These are phyloP conservation scores for Melitaea cinxia DNA, from an alignment of 1,140 invertebrate species.

Conservation along the genomic window DNA sequence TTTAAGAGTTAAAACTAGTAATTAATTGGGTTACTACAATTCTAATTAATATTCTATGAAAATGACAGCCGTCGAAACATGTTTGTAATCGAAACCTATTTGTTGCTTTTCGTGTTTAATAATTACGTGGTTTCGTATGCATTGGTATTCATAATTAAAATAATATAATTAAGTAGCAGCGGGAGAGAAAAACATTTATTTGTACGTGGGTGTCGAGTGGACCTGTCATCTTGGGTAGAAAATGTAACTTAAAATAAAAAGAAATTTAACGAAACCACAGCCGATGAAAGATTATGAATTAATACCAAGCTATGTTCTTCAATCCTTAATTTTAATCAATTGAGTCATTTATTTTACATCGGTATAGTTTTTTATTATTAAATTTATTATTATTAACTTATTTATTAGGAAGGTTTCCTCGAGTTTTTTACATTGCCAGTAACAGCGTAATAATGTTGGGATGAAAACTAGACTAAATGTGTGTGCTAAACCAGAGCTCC, in stretches of 20 bases:
- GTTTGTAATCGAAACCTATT: background rate
- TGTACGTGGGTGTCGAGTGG: conserved; percentile 53
- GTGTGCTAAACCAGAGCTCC: too few relatives aligned
- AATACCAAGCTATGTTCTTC: background rate
- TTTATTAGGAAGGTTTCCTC: too few relatives aligned
- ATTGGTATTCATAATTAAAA: conserved; percentile 64
- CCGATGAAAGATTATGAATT: background rate
- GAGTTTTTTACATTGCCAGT: too few relatives aligned
- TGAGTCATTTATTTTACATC: too few relatives aligned
- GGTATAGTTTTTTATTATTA: too few relatives aligned
- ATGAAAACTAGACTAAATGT: too few relatives aligned
- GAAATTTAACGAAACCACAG: background rate
- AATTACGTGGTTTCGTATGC: conserved; percentile 8
- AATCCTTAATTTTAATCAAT: background rate
- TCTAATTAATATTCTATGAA: background rate
- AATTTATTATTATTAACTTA: too few relatives aligned
- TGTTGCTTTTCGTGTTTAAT: background rate
- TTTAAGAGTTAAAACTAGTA: background rate
- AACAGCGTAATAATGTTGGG: too few relatives aligned
- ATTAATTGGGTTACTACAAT: background rate
- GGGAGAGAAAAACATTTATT: conserved; percentile 41
- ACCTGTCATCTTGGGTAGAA: conserved; percentile 41
- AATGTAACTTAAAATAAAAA: conserved; percentile 28
- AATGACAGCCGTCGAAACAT: background rate
- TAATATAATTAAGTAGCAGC: conserved; percentile 52